These are phyloP conservation scores for Vimba vimba DNA, from an alignment of 2,113 vertebrate genomes.

Conservation along the genomic window DNA sequence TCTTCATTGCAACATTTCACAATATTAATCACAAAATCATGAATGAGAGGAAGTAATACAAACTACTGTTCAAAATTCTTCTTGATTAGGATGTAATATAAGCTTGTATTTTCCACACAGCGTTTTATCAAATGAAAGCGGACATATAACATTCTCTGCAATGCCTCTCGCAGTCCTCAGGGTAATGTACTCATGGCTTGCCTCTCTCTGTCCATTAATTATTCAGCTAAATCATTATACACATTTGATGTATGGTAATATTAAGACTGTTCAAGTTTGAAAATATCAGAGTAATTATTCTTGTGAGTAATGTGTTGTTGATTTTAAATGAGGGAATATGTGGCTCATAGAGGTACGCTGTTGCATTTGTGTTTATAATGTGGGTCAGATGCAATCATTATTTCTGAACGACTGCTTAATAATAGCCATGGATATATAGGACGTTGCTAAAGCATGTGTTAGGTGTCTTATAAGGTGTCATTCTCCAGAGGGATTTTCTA, in stretches of 20 bases:
- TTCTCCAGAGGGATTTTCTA: background rate
- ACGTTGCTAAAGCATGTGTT: background rate
- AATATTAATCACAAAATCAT: background rate
- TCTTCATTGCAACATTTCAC: conserved; percentile 11
- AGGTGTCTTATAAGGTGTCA: conserved; percentile 6
- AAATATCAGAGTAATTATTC: conserved; percentile 44
- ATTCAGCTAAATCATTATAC: conserved; percentile 37
- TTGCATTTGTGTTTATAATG: conserved; percentile 25
- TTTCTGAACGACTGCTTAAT: conserved; percentile 34
- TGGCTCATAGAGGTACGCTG: background rate
- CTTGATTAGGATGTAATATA: background rate
- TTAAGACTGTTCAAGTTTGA: conserved; percentile 31
- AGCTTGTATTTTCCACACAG: background rate
- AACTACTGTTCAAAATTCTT: background rate
- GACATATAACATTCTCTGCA: background rate
- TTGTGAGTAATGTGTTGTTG: conserved; percentile 42
- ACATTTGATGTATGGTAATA: conserved; percentile 44
- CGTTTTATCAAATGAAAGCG: background rate
- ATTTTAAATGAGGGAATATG: conserved; percentile 33
- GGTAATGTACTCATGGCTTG: conserved; percentile 14
- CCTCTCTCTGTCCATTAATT: conserved; percentile 31
- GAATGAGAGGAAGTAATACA: background rate
- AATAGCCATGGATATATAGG: background rate
- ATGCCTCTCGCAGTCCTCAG: background rate
- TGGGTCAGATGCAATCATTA: conserved; percentile 32